Base-by-base conservation (phyloP, 2,113 vertebrate species). In the Ancistrus triradiatus region DNA sequence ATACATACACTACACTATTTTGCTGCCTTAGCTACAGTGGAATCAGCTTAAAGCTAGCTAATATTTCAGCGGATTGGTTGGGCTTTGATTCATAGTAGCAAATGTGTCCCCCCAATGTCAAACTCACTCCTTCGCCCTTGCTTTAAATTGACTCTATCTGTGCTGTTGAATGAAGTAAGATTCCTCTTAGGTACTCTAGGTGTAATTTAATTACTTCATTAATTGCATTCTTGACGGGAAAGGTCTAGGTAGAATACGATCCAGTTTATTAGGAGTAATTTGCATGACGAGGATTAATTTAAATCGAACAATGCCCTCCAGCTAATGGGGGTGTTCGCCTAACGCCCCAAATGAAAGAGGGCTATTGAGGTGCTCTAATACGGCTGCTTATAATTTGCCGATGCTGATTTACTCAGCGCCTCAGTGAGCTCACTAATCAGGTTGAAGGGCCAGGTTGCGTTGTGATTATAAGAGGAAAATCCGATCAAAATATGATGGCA, bases 341-440 rank as follows among this genome's bases (percentile, higher is more conserved):
- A n/a, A n/a, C n/a, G n/a, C n/a, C n/a, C 27, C 17, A 48, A 13
- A 58, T 42, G 48, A 40, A 37, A 37, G 38, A 14, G 42, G 46
- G 25, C 40, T 52, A 24, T 52, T 58, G 44, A 68, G 43, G 51
- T 44, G 37, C 22, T 48, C 7, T 52, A 58, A 58, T 57, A 59
- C 57, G 60, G 9, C 63, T 56, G 31, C 21, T 40, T 47, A 47
- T 49, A 15, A 61, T 56, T 48, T 17, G 10, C 14, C 19, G 7
- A 21, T 40, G 25, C 4, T 43, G 10, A 60, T 48, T 21, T 18
- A 17, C 9, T 1, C 11, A 5, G 35, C 46, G 28, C n/a, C n/a
- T n/a, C n/a, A n/a, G n/a, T n/a, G n/a, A 21, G 48, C 31, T 66
- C 15, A 13, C 2, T 40, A 27, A 38, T 58, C 11, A 47, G 42